A percentile compares a stretch with the other conserved stretches of the same genome.
Conservation (phyloP, 2,797 vertebrate species). For the Manis pentadactyla region DNA sequence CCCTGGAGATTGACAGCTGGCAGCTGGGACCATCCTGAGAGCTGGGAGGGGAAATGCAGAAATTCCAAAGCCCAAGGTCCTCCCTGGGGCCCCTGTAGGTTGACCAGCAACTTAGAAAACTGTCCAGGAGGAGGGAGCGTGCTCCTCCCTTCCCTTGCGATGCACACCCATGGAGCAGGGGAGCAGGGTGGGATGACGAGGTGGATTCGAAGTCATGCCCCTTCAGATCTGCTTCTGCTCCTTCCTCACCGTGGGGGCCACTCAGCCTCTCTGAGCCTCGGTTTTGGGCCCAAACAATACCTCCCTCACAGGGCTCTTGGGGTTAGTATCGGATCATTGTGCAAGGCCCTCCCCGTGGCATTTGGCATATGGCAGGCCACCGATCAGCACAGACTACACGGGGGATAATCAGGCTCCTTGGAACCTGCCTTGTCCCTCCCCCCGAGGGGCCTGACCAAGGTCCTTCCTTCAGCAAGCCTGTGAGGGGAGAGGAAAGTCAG, state of each 20-base stretch:
- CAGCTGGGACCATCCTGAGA: too few species aligned
- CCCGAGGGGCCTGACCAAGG: neutral
- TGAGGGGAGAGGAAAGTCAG: neutral
- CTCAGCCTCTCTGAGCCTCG: neutral
- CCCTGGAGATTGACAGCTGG: neutral
- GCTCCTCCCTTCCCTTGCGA: neutral
- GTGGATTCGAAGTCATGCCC: neutral
- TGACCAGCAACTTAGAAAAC: neutral
- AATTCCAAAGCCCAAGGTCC: neutral
- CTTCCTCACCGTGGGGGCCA: neutral
- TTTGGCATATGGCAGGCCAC: neutral
- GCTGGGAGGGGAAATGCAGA: neutral
- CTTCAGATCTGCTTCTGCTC: neutral
- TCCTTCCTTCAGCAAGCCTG: neutral
- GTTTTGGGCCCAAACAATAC: neutral
- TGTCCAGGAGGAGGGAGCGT: fast-evolving
- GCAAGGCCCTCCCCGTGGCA: neutral
- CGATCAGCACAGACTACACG: neutral
- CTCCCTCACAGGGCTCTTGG: neutral
- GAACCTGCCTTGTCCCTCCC: neutral
- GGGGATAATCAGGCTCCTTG: neutral
- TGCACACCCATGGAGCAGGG: fast-evolving
- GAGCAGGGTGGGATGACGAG: neutral
- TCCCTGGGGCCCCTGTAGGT: neutral
- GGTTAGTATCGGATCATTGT: neutral